Conservation (phyloP, 2,113 vertebrate species). For the Vimba vimba region DNA sequence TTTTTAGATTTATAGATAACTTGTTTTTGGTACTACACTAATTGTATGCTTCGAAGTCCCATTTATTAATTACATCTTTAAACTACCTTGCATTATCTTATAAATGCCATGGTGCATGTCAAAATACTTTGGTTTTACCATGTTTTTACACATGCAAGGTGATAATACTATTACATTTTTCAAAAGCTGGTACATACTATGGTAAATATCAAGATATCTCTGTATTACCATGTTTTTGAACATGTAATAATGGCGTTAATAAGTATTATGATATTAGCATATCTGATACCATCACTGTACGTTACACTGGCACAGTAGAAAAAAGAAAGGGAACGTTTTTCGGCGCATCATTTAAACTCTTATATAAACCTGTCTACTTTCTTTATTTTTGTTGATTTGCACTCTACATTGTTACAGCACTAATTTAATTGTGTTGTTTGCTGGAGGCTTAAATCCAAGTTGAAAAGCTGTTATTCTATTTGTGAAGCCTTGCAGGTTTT, state of each 20-base stretch:
- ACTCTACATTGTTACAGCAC: neutral
- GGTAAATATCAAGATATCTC: neutral
- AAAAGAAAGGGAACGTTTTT: neutral
- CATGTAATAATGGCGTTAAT: neutral
- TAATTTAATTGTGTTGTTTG: neutral
- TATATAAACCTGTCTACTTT: neutral
- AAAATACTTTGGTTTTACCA: neutral
- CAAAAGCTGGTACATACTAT: neutral
- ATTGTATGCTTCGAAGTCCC: neutral
- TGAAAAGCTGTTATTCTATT: neutral
- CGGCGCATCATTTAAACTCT: neutral
- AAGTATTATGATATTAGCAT: neutral
- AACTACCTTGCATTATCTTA: neutral
- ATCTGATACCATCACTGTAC: neutral
- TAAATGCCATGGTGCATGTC: neutral
- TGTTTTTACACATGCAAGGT: neutral
- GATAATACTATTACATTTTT: neutral
- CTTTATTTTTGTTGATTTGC: neutral
- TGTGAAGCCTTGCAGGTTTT: neutral
- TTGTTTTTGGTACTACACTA: neutral
- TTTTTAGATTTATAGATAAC: neutral
- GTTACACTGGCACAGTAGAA: neutral
- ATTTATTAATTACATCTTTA: neutral
- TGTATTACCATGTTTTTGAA: neutral
- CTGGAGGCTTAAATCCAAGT: neutral